Base-by-base conservation (phyloP, 1,140 invertebrate species). In the Drosophila fuyamai region DNA sequence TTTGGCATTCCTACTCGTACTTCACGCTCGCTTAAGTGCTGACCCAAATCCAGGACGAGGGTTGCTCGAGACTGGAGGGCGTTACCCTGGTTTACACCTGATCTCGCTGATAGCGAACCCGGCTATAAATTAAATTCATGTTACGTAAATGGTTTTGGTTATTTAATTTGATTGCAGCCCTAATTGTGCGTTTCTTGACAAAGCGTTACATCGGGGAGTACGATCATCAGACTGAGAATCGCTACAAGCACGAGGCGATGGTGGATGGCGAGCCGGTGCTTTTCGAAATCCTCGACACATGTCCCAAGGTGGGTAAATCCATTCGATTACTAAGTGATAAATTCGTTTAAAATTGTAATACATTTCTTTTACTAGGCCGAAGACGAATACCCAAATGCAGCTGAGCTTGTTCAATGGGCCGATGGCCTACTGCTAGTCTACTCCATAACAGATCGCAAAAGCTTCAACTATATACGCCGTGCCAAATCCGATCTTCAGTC, bases 171-270 rank as follows among this genome's bases (percentile, higher is more conserved):
- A 85, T 95, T 95, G 60, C 95, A 98, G 97, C 97, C 40, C 84
- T 98, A 83, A 97, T 96, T 36, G 97, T 98, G 47, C 94, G 97
- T 75, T 98, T 97, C 91, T 93, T 98, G 46, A 98, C 97, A 0
- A 96, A 96, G 84, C 93, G 97, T 72, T 98, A 97, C 92, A 98
- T 98, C 66, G 97, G 97, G 47, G 97, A 98, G 93, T 98, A 98
- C 92, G 97, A 98, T 92, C 97, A 98, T 93, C 96, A 97, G 93
- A 95, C 96, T 97, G 97, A 98, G 92, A 97, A 96, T 82, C 95
- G 96, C 86, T 98, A 98, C 91, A 98, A 98, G 88, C 97, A 98
- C 90, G 97, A 98, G 93, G 95, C 97, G n/a, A 93, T 97, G 74
- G 95, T 98, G 12, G 97, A 98, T 85, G 96, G 96, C 6, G 98